Evolutionary conservation across 2,113 vertebrate species (phyloP), one percentile per base, ranked within the genome.

Genomic region (Raja brachyura): DNA sequence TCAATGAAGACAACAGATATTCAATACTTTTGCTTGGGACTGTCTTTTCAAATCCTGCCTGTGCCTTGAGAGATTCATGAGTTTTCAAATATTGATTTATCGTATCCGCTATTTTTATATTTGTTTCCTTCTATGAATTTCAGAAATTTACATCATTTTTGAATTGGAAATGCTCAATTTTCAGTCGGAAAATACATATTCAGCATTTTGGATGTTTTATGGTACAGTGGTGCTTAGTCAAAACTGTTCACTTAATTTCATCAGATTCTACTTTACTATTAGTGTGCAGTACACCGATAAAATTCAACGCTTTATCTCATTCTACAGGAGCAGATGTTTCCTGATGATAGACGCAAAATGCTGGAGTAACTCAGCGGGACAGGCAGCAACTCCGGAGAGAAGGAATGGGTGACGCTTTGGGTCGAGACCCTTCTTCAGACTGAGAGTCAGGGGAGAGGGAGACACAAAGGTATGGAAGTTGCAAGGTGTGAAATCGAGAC

Each of bases 41-140:
- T 88, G 25, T 6, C 59, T 31, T 88, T 66, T 66, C 59, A 63
- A 88, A 63, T 66, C 13, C 22, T 88, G 61, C 63, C 83, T 88
- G n/a, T 63, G 28, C 13, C 25, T 88, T 31, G 59, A 4, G 61
- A 63, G 83, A 88, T 88, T 88, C 59, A 88, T 88, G 59, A 8
- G 83, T 88, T 88, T 63, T 88, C 83, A 63, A 88, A 63, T 88
- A 88, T 88, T 88, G 83, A 88, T 31, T 88, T 88, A 66, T 59
- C 14, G 63, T 88, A 31, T 88, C 28, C 59, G 16, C 4, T 88
- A 88, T 88, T 66, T 88, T 88, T 88, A 66, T 63, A 88, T 63
- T 63, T 88, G 83, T 5, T 63, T 61, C 83, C 59, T 88, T 88
- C 83, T 88, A 88, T 66, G 59, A 88, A 88, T 31, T 63, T 88